A percentile compares a stretch with the other conserved stretches of the same genome.
These are phyloP conservation scores for Orthosia gracilis DNA, from an alignment of 2,888 invertebrate genomes.

Conservation along the genomic window DNA sequence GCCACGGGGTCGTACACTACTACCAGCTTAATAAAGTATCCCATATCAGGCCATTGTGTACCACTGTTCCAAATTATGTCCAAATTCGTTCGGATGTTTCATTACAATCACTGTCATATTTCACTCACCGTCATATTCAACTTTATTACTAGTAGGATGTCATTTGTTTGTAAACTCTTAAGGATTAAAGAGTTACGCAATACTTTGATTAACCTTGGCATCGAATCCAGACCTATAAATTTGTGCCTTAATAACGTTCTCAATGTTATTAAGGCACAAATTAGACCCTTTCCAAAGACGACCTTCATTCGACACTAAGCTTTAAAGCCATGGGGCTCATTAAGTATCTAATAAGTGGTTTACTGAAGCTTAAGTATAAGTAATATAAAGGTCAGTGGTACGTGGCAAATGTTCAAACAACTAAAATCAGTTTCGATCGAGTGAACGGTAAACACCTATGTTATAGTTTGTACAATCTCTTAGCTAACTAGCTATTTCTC, in stretches of 20 bases:
- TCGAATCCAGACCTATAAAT: neutral
- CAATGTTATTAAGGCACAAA: neutral
- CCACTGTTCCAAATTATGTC: too few relatives aligned
- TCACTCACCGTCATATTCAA: too few relatives aligned
- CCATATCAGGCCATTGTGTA: too few relatives aligned
- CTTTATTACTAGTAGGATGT: too few relatives aligned
- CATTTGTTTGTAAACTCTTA: too few relatives aligned
- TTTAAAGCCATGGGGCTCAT: constrained; percentile 20
- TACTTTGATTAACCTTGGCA: too few relatives aligned
- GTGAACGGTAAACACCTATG: constrained; percentile 45
- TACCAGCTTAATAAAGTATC: too few relatives aligned
- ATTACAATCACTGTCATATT: too few relatives aligned
- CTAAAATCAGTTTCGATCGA: constrained; percentile 32
- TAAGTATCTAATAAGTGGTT: constrained; percentile 24
- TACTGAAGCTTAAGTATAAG: neutral
- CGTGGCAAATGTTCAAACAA: constrained; percentile 40
- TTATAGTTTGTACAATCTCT: constrained; percentile 60
- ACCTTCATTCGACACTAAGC: constrained; percentile 21
- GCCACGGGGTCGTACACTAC: too few relatives aligned
- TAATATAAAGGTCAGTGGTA: constrained; percentile 28
- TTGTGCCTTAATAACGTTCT: neutral
- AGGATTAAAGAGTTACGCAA: too few relatives aligned
- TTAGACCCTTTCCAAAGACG: constrained; percentile 21
- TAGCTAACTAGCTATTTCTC: neutral
- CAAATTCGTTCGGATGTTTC: too few relatives aligned